Percentiles rank a stretch among this genome's conserved stretches.
Conservation (phyloP, 1,140 invertebrate species). For the Rhopalosiphum padi region DNA sequence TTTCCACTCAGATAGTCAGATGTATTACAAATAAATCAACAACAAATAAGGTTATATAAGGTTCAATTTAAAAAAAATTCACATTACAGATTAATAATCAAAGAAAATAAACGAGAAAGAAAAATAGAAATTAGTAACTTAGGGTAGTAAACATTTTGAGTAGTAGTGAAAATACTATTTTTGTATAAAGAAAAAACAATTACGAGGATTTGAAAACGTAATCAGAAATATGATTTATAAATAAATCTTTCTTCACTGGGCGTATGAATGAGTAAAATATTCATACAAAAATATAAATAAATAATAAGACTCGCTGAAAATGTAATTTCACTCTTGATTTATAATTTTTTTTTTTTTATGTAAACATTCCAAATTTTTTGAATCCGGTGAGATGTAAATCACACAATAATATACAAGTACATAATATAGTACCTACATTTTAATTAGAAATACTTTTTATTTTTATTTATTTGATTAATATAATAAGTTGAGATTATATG, state of each 20-base stretch:
- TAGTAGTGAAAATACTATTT: neutral
- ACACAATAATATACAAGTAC: neutral
- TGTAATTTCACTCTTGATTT: neutral
- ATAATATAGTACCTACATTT: neutral
- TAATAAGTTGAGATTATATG: no score
- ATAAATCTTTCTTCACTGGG: neutral
- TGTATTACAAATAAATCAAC: neutral
- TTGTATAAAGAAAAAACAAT: neutral
- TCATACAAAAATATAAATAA: slow-evolving; percentile 4
- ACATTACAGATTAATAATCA: neutral
- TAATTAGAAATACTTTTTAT: neutral
- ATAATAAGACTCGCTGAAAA: neutral
- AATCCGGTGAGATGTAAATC: neutral
- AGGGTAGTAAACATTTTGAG: neutral
- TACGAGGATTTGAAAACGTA: neutral
- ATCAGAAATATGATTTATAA: neutral
- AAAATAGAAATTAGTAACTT: neutral
- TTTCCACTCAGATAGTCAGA: neutral
- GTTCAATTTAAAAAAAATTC: neutral
- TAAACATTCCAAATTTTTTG: neutral
- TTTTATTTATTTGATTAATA: neutral
- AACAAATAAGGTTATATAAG: neutral
- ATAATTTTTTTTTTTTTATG: neutral
- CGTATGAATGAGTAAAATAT: slow-evolving; percentile 2
- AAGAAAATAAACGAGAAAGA: neutral